Conservation (phyloP, 2,113 vertebrate genomes). For the Anarhynchus alexandrinus region DNA sequence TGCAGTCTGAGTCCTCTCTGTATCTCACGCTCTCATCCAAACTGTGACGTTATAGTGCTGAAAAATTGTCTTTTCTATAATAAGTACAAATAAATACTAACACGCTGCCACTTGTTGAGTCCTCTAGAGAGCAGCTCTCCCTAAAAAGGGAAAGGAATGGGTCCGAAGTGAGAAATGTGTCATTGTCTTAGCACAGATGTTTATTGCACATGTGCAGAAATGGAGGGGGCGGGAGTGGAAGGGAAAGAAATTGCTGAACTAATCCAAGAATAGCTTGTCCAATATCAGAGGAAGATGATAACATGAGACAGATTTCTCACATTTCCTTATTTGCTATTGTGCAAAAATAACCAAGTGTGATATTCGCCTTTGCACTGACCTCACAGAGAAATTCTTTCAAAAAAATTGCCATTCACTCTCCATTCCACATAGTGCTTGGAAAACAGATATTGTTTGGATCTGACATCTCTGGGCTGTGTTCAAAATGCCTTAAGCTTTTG, state of each 20-base stretch:
- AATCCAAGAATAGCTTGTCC: conserved; percentile 59
- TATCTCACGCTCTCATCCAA: background rate
- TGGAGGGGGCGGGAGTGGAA: conserved; percentile 24
- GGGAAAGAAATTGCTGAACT: conserved; percentile 34
- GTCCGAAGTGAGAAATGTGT: background rate
- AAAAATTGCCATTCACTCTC: background rate
- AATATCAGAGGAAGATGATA: conserved; percentile 71
- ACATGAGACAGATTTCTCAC: conserved; percentile 50
- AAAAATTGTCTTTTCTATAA: background rate
- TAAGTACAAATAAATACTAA: background rate
- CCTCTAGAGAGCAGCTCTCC: background rate
- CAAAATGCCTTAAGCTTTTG: background rate
- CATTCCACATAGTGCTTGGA: background rate
- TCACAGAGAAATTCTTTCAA: background rate
- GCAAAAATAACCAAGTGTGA: conserved; percentile 35
- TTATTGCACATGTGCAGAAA: conserved; percentile 52
- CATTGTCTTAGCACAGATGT: background rate
- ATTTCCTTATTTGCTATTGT: conserved; percentile 62
- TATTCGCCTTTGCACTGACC: background rate
- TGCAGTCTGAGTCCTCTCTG: background rate
- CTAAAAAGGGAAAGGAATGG: conserved; percentile 14
- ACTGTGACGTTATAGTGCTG: accelerated
- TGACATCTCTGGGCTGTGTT: background rate
- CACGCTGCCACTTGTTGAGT: background rate
- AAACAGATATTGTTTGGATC: background rate